phyloP scores from a whole-genome alignment of 2,888 invertebrate species.

The Epirrhoe tristata region DNA sequence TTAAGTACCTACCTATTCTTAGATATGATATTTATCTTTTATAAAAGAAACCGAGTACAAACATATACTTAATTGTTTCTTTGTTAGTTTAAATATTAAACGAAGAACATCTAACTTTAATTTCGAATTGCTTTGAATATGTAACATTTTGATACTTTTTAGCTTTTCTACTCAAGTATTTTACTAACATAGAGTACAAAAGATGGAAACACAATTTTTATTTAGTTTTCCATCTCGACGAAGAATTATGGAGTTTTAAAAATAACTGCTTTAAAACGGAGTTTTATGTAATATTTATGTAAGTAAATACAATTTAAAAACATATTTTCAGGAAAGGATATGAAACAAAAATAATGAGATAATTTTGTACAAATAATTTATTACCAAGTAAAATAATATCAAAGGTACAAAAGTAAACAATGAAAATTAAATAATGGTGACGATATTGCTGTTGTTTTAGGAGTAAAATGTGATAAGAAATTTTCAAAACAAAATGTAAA shows the following conservation, averaged over 20 bases:
- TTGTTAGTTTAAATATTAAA: neutral
- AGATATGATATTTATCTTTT: neutral
- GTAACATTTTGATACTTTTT: neutral
- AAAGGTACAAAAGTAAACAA: constrained; percentile 33
- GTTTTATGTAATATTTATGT: neutral
- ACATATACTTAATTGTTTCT: neutral
- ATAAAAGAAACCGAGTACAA: no score
- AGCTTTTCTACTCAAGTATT: neutral
- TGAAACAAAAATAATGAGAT: constrained; percentile 28
- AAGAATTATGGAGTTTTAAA: neutral
- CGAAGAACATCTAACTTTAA: neutral
- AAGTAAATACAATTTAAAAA: neutral
- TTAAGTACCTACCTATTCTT: neutral
- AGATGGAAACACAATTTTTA: neutral
- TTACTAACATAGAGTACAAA: constrained; percentile 1
- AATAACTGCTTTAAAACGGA: neutral
- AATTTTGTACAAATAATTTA: constrained; percentile 30
- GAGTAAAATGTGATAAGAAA: constrained; percentile 14
- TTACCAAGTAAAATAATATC: constrained; percentile 25
- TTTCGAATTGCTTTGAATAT: neutral
- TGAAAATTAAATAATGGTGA: constrained; percentile 18
- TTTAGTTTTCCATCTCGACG: neutral
- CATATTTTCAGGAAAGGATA: constrained; percentile 18
- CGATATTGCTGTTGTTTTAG: constrained; percentile 13
- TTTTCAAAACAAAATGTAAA: constrained; percentile 8